Conservation (phyloP, 2,113 vertebrate species). For the Phrynosoma platyrhinos region DNA sequence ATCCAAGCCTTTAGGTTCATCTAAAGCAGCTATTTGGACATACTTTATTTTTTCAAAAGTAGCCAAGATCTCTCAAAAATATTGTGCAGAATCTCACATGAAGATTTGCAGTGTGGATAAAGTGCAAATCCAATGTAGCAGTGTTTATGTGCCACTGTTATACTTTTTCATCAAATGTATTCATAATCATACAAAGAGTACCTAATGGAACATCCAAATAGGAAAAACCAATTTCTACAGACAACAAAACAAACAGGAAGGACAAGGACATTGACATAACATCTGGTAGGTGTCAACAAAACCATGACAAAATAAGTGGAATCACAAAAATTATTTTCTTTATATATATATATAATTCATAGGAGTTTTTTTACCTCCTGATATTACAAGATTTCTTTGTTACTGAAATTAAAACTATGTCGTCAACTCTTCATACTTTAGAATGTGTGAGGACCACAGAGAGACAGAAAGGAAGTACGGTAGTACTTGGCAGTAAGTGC, state of each 20-base stretch:
- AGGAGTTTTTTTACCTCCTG: not conserved
- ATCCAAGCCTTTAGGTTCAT: not conserved
- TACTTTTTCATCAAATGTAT: not conserved
- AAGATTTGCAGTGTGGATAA: slow-evolving; percentile 2
- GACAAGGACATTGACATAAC: not conserved
- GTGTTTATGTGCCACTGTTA: not conserved
- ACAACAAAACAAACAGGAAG: not conserved
- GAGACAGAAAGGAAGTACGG: not conserved
- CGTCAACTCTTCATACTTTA: not conserved
- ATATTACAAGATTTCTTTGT: not conserved
- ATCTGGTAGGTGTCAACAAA: not conserved
- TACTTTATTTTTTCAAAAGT: too few species aligned
- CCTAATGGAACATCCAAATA: not conserved
- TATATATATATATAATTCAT: not conserved
- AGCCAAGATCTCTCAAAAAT: not conserved
- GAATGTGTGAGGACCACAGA: not conserved
- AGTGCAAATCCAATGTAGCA: not conserved
- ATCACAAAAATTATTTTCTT: not conserved
- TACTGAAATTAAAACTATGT: not conserved
- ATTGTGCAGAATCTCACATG: not conserved
- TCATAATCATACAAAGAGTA: not conserved
- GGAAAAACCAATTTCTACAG: not conserved
- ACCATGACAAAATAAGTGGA: not conserved
- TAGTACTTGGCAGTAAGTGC: not conserved
- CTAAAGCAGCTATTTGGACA: not conserved